Evolutionary conservation across 2,113 vertebrate species (phyloP).

Genomic region (Equus quagga): DNA sequence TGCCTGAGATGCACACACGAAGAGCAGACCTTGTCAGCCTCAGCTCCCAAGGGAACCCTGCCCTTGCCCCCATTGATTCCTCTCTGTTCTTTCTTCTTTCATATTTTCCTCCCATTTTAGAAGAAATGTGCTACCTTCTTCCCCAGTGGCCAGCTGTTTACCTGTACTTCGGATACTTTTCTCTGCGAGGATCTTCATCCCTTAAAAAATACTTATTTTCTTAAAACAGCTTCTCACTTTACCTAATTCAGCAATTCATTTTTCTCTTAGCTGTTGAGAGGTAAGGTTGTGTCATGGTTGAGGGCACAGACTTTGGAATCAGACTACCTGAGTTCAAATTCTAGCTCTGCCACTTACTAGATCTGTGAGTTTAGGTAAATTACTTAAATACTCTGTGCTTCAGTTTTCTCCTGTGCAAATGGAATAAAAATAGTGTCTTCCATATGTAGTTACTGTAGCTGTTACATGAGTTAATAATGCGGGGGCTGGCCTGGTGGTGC

Average conservation of each 20-base stretch:
- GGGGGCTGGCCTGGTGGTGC: no score
- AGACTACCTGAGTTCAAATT: background rate
- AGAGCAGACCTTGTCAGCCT: background rate
- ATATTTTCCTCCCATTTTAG: background rate
- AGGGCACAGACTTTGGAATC: background rate
- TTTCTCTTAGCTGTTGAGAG: background rate
- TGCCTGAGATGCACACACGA: background rate
- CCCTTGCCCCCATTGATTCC: background rate
- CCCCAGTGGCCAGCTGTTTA: background rate
- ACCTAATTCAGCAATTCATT: slow-evolving; percentile 7
- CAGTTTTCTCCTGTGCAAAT: slow-evolving; percentile 32
- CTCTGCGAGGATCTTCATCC: background rate
- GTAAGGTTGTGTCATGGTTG: background rate
- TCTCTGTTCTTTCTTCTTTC: background rate
- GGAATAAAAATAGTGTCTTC: background rate
- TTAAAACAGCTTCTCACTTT: background rate
- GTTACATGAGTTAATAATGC: background rate
- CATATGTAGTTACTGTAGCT: background rate
- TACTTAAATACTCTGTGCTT: slow-evolving; percentile 10
- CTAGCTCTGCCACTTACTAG: background rate
- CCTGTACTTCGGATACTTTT: slow-evolving; percentile 13
- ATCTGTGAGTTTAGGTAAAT: background rate
- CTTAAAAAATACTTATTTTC: slow-evolving; percentile 17
- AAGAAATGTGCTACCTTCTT: background rate
- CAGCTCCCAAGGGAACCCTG: background rate